Conservation (phyloP, 2,113 vertebrate species). For the Peromyscus polionotus region DNA sequence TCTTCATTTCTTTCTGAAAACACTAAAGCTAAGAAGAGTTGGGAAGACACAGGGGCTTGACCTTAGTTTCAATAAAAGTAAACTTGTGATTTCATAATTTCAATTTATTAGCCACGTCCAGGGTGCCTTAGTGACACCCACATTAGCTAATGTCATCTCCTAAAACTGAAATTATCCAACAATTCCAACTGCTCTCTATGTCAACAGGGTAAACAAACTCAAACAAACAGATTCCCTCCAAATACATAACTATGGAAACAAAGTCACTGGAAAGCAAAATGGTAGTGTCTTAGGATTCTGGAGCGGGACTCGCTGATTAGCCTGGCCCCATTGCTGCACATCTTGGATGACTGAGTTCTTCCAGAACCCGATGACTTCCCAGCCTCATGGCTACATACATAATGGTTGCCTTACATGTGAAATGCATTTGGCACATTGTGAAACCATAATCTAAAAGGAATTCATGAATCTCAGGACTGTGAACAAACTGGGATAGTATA, state of each 20-base stretch:
- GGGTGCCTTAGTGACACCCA: background rate
- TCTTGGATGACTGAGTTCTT: slow-evolving; percentile 3
- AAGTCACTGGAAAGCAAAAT: slow-evolving; percentile 31
- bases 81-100: slow-evolving; percentile 28
- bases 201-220: slow-evolving; percentile 48
- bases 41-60: background rate
- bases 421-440: background rate
- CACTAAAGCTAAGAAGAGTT: background rate
- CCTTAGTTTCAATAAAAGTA: slow-evolving; percentile 42
- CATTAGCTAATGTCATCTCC: background rate
- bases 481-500: background rate
- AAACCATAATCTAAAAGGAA: slow-evolving; percentile 29
- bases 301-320: background rate
- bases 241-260: slow-evolving; percentile 42
- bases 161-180: slow-evolving; percentile 25
- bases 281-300: background rate
- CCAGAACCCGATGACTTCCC: background rate
- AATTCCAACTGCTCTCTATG: slow-evolving; percentile 50
- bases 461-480: background rate
- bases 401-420: background rate
- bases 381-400: background rate
- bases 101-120: background rate
- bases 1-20: slow-evolving; percentile 55
- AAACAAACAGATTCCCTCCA: slow-evolving; percentile 42
- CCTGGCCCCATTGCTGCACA: no score